A percentile compares a stretch with the other conserved stretches of the same genome.
phyloP scores from a whole-genome alignment of 2,797 vertebrate species.

The Urophycis tenuis region DNA sequence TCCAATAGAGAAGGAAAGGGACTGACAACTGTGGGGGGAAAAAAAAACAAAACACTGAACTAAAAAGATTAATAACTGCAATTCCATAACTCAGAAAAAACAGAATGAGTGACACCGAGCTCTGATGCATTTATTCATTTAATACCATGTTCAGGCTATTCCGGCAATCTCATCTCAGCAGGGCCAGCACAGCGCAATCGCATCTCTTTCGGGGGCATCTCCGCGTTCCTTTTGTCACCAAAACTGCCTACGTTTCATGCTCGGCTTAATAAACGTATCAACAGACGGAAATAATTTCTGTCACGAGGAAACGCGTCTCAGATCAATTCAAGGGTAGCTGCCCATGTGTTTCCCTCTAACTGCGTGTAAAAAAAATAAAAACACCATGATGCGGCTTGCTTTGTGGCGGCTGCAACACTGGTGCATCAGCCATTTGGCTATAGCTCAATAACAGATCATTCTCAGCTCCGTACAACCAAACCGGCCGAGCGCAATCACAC shows the following conservation, averaged over 20 bases:
- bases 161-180: slow-evolving; percentile 40
- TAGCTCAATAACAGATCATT: slow-evolving; percentile 26
- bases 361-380: slow-evolving; percentile 16
- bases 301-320: slow-evolving; percentile 39
- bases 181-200: slow-evolving; percentile 8
- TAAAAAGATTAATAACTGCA: slow-evolving; percentile 22
- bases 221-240: slow-evolving; percentile 19
- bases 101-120: slow-evolving; percentile 40
- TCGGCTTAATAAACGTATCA: slow-evolving; percentile 50
- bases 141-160: slow-evolving; percentile 48
- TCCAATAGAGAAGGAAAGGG: neutral
- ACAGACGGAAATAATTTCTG: slow-evolving; percentile 47
- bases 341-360: slow-evolving; percentile 20
- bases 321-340: slow-evolving; percentile 33
- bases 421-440: slow-evolving; percentile 30
- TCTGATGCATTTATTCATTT: slow-evolving; percentile 69
- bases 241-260: slow-evolving; percentile 56
- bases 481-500: slow-evolving; percentile 39
- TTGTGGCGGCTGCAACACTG: slow-evolving; percentile 42
- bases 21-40: neutral
- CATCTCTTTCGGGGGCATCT: slow-evolving; percentile 25
- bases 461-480: slow-evolving; percentile 17
- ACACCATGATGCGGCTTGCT: slow-evolving; percentile 21
- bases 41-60: slow-evolving; percentile 14
- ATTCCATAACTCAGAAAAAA: slow-evolving; percentile 31